Conservation (phyloP, 2,888 invertebrate genomes). For the Crematogaster levior region DNA sequence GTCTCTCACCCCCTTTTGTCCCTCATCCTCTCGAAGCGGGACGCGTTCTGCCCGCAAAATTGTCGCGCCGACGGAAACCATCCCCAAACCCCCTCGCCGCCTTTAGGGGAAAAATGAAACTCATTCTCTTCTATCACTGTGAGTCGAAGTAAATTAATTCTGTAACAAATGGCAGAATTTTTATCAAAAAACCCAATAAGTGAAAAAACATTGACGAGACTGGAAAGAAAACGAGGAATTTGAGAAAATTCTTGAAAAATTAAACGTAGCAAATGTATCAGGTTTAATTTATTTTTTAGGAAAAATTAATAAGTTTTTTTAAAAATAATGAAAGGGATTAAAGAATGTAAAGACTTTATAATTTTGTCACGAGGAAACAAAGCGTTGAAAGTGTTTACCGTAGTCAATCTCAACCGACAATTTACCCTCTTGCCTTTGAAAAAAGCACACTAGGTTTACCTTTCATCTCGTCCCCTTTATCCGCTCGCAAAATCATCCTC, state of each 20-base stretch:
- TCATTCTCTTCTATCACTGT: background rate
- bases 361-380: background rate
- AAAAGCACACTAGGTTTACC: conserved; percentile 8
- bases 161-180: conserved; percentile 4
- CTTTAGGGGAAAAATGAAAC: conserved; percentile 24
- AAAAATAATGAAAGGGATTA: background rate
- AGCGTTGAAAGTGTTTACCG: background rate
- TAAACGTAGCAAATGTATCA: background rate
- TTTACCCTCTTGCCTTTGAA: conserved; percentile 16
- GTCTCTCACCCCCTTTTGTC: conserved; percentile 1
- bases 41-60: conserved; percentile 52
- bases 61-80: conserved; percentile 31
- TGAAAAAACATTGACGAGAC: background rate
- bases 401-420: conserved; percentile 15
- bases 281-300: background rate
- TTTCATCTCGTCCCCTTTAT: conserved; percentile 25
- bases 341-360: background rate
- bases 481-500: conserved; percentile 3
- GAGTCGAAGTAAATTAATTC: conserved; percentile 32
- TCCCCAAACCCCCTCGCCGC: conserved; percentile 1
- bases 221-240: background rate
- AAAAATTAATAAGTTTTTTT: background rate
- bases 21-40: background rate
- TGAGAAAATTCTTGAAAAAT: background rate
- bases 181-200: background rate